These are phyloP conservation scores for Limnephilus lunatus DNA, from an alignment of 2,888 invertebrate species.

Conservation along the genomic window DNA sequence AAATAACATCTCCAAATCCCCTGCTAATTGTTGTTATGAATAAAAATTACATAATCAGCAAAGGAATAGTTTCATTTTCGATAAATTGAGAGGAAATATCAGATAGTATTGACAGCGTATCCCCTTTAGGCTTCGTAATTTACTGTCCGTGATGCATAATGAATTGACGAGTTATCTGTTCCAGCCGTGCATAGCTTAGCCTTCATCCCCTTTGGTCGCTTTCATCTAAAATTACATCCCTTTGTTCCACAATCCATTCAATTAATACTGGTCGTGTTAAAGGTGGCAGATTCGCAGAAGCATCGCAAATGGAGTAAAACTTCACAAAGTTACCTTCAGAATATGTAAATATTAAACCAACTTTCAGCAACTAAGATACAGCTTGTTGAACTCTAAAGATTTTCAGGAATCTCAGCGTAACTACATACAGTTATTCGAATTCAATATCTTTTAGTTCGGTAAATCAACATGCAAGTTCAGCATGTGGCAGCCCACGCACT, in stretches of 20 bases:
- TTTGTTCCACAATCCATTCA: constrained; percentile 56
- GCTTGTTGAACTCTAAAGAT: background rate
- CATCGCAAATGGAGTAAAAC: constrained; percentile 5
- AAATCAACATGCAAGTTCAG: background rate
- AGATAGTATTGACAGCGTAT: background rate
- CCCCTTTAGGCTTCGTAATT: constrained; percentile 23
- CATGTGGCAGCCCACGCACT: background rate
- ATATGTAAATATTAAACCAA: background rate
- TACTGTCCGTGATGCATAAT: constrained; percentile 22
- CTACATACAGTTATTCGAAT: background rate
- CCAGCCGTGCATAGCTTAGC: constrained; percentile 17
- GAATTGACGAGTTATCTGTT: constrained; percentile 35
- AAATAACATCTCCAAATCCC: background rate
- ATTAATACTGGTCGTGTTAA: constrained; percentile 43
- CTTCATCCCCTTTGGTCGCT: constrained; percentile 7
- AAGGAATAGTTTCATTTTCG: background rate
- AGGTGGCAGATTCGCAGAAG: background rate
- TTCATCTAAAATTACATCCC: constrained; percentile 49
- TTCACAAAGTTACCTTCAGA: background rate
- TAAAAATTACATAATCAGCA: background rate
- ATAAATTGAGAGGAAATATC: constrained; percentile 8
- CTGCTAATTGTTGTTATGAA: background rate
- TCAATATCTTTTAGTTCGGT: background rate
- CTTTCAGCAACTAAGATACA: background rate
- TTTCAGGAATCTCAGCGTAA: background rate